Base-by-base conservation (phyloP, 2,888 invertebrate genomes). In the Saturnia japonica region DNA sequence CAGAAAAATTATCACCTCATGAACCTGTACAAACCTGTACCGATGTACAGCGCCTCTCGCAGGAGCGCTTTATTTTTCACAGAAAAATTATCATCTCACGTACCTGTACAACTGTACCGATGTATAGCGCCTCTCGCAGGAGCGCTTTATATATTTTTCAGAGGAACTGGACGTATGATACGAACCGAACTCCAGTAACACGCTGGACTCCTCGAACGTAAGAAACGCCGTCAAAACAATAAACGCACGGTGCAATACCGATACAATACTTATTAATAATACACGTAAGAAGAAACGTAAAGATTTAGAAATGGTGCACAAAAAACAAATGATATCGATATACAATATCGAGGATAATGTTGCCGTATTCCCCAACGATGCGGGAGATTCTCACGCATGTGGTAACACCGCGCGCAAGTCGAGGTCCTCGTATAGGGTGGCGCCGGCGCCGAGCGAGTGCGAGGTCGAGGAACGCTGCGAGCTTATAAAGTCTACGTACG, bases 111-210 rank as follows among this genome's bases (percentile, higher is more conserved):
- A n/a, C n/a, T n/a, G n/a, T n/a, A n/a, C n/a, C n/a, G n/a, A n/a
- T n/a, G n/a, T n/a, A n/a, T n/a, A n/a, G n/a, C n/a, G n/a, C n/a
- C n/a, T n/a, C n/a, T n/a, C n/a, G n/a, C n/a, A n/a, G n/a, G n/a
- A n/a, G n/a, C n/a, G n/a, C n/a, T n/a, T n/a, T n/a, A n/a, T n/a
- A n/a, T n/a, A n/a, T n/a, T n/a, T n/a, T n/a, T n/a, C n/a, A 78
- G 98, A 98, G 83, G 98, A 98, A 84, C 91, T 98, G 78, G 98
- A 98, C 86, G 95, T 97, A 88, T 97, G 96, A 95, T 89, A 88
- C 84, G 86, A 87, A 72, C 85, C 78, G 0, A 77, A 82, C 75
- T 85, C 90, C 91, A 85, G 89, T 83, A 81, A 80, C 11, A 40
- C 78, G 78, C 87, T 85, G 89, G 89, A 88, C 72, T 83, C 85